Evolutionary conservation across 2,797 vertebrate species (phyloP), one percentile per base, ranked within the genome.

Genomic region (Phrynocephalus guinanensis): DNA sequence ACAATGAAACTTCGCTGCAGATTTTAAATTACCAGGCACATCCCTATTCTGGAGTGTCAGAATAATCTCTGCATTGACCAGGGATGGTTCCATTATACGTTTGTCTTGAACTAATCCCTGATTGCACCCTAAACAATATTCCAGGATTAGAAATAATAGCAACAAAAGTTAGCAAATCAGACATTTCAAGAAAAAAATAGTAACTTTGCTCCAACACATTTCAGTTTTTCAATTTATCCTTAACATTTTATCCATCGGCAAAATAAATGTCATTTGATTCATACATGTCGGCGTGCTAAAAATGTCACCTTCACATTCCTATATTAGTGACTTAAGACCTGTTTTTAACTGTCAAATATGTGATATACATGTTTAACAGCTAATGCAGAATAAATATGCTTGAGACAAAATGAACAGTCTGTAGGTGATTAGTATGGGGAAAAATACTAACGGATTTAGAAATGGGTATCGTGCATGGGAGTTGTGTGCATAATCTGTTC

Each of bases 381-480:
- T 88, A 83, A 89, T n/a, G 38, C 63, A 56, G 7, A 73, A 20
- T 13, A 0, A 38, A 10, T 52, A 1, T 60, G 63, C 15, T 52
- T 1, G 0, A 87, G 38, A 68, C 38, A 87, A 63, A 44, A 70
- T 73, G 86, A 92, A 52, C 84, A 33, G 82, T 38, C 89, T 90
- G 89, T 82, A 79, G 50, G 82, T 86, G 68, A 78, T 76, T 22
- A 0, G 33, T 18, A 72, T 28, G 16, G 63, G 16, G 18, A 50
- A 87, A 78, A 75, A 66, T 82, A 10, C 28, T 78, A 44, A 78
- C 4, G 8, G 18, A 1, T 66, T 84, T 84, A 56, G 50, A 79
- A 48, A 71, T 38, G 48, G 10, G 33, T 26, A n/a, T 26, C 5
- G 60, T 44, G 33, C 30, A 60, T 30, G 22, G 13, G 68, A 2